Evolutionary conservation across 2,113 vertebrate species (phyloP).

Genomic region (Campylomormyrus numenius): DNA sequence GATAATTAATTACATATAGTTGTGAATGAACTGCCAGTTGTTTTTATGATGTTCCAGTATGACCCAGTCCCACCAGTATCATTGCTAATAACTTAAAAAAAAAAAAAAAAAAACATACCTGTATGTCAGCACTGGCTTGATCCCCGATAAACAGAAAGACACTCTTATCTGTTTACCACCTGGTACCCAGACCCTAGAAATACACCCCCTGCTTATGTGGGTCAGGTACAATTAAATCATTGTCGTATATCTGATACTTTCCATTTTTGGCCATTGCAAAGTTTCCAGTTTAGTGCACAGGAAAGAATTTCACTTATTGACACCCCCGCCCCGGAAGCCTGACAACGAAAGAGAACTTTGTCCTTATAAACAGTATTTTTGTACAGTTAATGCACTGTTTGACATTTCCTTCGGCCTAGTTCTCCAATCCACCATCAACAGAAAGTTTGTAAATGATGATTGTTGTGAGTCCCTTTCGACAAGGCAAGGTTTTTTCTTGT

Average conservation of each 20-base stretch:
- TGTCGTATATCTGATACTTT: neutral
- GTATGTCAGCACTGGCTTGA: neutral
- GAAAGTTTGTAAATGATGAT: constrained; percentile 36
- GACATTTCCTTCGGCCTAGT: constrained; percentile 18
- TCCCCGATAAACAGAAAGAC: neutral
- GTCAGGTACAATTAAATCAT: neutral
- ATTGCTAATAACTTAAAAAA: neutral
- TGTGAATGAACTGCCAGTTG: neutral
- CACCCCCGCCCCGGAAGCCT: neutral
- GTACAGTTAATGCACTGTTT: constrained; percentile 36
- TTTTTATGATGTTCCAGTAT: neutral
- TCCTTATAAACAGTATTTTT: constrained; percentile 45
- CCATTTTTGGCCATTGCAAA: neutral
- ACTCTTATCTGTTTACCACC: neutral
- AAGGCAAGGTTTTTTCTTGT: constrained; percentile 39
- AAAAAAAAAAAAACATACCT: neutral
- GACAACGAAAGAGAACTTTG: neutral
- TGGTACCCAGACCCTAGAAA: neutral
- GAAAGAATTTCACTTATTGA: neutral
- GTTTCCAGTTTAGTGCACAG: neutral
- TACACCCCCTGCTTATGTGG: neutral
- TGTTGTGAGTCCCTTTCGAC: constrained; percentile 38
- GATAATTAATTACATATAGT: neutral
- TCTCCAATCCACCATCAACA: constrained; percentile 32
- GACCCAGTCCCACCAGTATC: neutral